A percentile compares a stretch with the other conserved stretches of the same genome.
Conservation (phyloP, 1,140 invertebrate genomes). For the Conus betulinus region DNA sequence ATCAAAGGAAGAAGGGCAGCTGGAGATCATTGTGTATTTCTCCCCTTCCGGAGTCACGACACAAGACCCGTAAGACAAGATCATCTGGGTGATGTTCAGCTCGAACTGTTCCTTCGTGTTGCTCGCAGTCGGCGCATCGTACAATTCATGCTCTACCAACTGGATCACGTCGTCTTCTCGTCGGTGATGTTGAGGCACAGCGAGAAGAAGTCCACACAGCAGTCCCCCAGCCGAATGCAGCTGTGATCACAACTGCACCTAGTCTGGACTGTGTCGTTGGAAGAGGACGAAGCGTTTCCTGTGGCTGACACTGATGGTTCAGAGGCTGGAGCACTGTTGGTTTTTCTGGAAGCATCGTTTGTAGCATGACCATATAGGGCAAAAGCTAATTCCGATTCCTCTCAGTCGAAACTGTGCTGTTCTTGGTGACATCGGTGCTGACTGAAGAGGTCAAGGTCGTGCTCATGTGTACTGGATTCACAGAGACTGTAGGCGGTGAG, state of each 20-base stretch:
- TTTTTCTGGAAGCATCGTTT: constrained; percentile 7
- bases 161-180: constrained; percentile 21
- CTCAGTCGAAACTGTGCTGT: neutral
- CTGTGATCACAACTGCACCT: constrained; percentile 23
- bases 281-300: neutral
- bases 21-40: neutral
- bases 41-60: constrained; percentile 18
- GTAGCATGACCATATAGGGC: constrained; percentile 15
- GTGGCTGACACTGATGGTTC: neutral
- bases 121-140: neutral
- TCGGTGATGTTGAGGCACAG: constrained; percentile 25
- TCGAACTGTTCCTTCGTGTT: neutral
- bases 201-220: constrained; percentile 31
- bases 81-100: neutral
- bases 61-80: constrained; percentile 16
- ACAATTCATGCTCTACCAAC: constrained; percentile 16
- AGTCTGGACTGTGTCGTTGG: neutral
- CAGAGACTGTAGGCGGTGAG: neutral
- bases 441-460: neutral
- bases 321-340: neutral
- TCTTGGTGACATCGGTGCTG: neutral
- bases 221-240: constrained; percentile 26
- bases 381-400: constrained; percentile 8
- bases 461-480: neutral
- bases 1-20: neutral